Conservation (phyloP, 2,797 vertebrate species). For the Sciurus vulgaris region DNA sequence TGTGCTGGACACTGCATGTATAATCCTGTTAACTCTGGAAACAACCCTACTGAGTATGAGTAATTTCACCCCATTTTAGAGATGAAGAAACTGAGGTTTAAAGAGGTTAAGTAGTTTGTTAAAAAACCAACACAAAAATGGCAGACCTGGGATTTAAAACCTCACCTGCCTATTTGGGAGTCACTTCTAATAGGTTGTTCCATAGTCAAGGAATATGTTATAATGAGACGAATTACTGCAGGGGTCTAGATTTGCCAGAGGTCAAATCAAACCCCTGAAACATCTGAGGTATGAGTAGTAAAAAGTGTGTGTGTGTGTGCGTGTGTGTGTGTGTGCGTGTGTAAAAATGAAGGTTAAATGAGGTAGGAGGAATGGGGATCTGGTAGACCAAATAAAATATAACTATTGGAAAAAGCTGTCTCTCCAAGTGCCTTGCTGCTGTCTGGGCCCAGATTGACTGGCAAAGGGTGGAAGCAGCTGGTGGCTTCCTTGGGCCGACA, state of each 20-base stretch:
- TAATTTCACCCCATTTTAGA: background rate
- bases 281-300: background rate
- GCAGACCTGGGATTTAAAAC: conserved; percentile 24
- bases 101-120: background rate
- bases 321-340: background rate
- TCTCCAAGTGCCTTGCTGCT: conserved; percentile 35
- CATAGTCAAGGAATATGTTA: background rate
- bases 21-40: background rate
- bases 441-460: background rate
- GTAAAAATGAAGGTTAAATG: background rate
- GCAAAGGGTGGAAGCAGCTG: background rate
- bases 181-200: background rate
- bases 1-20: background rate
- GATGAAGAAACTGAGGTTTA: conserved; percentile 7
- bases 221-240: background rate
- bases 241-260: background rate
- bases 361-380: background rate
- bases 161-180: background rate
- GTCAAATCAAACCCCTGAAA: background rate
- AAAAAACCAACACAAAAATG: background rate
- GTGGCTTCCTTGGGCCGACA: background rate
- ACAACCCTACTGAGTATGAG: background rate
- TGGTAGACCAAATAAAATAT: background rate
- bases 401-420: background rate
- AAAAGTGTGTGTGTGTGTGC: background rate